These are phyloP conservation scores for Teleiodes luculella DNA, from an alignment of 2,888 invertebrate genomes.

Conservation along the genomic window DNA sequence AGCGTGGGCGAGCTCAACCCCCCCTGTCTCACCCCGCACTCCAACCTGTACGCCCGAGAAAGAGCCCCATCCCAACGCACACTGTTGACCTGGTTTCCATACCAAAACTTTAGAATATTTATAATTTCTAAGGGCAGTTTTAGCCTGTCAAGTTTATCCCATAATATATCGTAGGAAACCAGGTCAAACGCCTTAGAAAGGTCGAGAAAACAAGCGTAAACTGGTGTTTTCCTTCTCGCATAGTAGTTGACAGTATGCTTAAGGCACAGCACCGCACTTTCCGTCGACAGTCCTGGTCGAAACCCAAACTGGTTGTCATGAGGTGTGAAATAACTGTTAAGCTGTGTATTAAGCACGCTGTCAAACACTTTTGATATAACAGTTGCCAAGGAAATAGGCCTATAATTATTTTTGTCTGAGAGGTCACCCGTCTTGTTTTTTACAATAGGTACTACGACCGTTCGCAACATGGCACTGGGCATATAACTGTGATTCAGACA, in stretches of 20 bases:
- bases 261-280: slow-evolving; percentile 16
- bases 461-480: slow-evolving; percentile 4
- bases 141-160: slow-evolving; percentile 5
- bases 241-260: slow-evolving; percentile 21
- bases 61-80: slow-evolving; percentile 21
- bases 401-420: not conserved
- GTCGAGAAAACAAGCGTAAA: slow-evolving; percentile 17
- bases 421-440: slow-evolving; percentile 13
- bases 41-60: slow-evolving; percentile 20
- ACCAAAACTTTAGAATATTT: slow-evolving; percentile 17
- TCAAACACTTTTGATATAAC: slow-evolving; percentile 13
- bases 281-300: slow-evolving; percentile 13
- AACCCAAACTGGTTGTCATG: slow-evolving; percentile 19
- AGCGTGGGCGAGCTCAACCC: slow-evolving; percentile 26
- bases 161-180: slow-evolving; percentile 14
- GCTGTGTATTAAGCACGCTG: slow-evolving; percentile 14
- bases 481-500: not conserved
- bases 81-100: slow-evolving; percentile 18
- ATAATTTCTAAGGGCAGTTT: not conserved
- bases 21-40: slow-evolving; percentile 29
- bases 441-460: slow-evolving; percentile 11
- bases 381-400: no score
- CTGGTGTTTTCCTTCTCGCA: slow-evolving; percentile 11
- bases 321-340: not conserved
- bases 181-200: slow-evolving; percentile 18